Evolutionary conservation across 1,140 invertebrate species (phyloP).

Genomic region (Euschistus heros): DNA sequence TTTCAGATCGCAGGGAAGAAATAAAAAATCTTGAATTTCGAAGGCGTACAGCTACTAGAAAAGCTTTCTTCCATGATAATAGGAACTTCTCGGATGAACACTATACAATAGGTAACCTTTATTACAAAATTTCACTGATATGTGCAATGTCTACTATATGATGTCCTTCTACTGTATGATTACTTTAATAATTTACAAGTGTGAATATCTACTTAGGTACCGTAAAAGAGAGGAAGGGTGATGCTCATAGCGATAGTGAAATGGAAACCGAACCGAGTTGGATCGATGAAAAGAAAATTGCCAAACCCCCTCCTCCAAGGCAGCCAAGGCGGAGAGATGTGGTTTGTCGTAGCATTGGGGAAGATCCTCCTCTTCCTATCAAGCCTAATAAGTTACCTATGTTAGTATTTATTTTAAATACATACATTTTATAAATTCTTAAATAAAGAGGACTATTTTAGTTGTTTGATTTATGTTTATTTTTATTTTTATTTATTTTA

Average conservation of each 20-base stretch:
- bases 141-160: too few relatives aligned
- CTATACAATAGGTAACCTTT: background rate
- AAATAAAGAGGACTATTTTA: too few relatives aligned
- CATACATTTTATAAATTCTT: background rate
- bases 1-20: background rate
- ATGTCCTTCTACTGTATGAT: background rate
- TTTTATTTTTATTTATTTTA: too few relatives aligned
- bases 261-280: slow-evolving; percentile 32
- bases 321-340: slow-evolving; percentile 22
- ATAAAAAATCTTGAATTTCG: background rate
- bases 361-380: background rate
- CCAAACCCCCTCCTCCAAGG: slow-evolving; percentile 26
- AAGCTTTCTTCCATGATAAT: background rate
- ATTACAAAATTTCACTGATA: too few relatives aligned
- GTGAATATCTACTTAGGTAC: background rate
- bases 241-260: slow-evolving; percentile 41
- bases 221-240: slow-evolving; percentile 8
- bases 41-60: background rate
- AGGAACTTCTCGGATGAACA: background rate
- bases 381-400: background rate
- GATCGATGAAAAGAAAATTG: background rate
- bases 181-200: background rate
- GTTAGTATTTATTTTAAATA: slow-evolving; percentile 4
- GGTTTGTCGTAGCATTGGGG: slow-evolving; percentile 16
- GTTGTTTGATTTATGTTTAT: too few relatives aligned